Evolutionary conservation across 2,113 vertebrate genomes (phyloP).

Genomic region (Colius striatus): DNA sequence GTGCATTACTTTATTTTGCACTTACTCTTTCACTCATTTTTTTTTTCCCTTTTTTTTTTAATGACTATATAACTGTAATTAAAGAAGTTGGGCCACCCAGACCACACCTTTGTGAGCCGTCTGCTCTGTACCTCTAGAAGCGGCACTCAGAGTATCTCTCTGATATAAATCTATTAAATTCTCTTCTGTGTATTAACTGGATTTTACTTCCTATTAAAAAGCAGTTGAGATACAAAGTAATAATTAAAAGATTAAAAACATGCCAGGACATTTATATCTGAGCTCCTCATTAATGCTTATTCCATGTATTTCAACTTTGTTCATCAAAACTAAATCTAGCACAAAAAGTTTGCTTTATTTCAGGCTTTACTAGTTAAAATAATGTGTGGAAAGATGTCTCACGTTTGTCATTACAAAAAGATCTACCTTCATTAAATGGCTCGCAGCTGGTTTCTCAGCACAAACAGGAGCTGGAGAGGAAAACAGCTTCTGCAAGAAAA

Average conservation of each 20-base stretch:
- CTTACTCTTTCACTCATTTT: not conserved
- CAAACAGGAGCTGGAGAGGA: not conserved
- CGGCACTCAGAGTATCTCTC: not conserved
- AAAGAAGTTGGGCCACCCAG: not conserved
- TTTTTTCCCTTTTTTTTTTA: not conserved
- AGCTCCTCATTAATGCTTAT: not conserved
- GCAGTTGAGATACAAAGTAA: not conserved
- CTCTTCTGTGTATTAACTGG: not conserved
- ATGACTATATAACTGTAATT: not conserved
- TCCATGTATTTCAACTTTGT: not conserved
- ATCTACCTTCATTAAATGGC: not conserved
- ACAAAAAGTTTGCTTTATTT: not conserved
- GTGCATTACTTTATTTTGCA: not conserved
- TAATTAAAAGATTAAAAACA: conserved; percentile 17
- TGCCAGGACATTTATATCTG: not conserved
- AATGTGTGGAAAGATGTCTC: no score
- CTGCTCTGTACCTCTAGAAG: not conserved
- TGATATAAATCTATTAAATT: not conserved
- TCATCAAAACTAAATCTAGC: not conserved
- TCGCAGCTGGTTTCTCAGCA: not conserved
- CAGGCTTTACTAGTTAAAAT: not conserved
- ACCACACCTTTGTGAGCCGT: not conserved
- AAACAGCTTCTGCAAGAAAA: not conserved
- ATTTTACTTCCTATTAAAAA: conserved; percentile 11
- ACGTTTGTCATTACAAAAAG: no score